Conservation (phyloP, 1,140 invertebrate genomes). For the Sogatella furcifera region DNA sequence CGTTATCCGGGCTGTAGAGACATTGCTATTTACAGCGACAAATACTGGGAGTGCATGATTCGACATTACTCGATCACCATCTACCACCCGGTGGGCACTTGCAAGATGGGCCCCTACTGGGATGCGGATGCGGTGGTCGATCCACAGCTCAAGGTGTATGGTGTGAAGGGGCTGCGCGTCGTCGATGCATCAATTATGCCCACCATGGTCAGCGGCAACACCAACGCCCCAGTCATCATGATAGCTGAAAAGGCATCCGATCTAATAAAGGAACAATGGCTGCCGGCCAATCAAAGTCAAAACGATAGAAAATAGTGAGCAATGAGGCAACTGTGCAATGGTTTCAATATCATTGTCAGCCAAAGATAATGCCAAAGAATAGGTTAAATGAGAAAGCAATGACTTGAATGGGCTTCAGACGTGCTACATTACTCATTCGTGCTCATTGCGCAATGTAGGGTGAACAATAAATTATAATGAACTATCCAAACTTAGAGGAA, state of each 20-base stretch:
- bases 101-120: constrained; percentile 48
- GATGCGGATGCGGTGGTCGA: constrained; percentile 50
- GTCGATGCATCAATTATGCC: constrained; percentile 66
- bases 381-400: too few relatives aligned
- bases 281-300: neutral
- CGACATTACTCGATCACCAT: constrained; percentile 33
- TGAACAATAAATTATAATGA: too few relatives aligned
- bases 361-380: too few relatives aligned
- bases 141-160: constrained; percentile 44
- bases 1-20: constrained; percentile 51
- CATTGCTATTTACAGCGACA: constrained; percentile 46
- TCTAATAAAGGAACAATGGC: constrained; percentile 46
- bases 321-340: neutral
- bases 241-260: constrained; percentile 55
- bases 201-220: constrained; percentile 51
- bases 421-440: too few relatives aligned
- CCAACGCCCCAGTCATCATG: constrained; percentile 57
- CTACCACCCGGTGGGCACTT: constrained; percentile 42
- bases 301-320: neutral
- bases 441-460: too few relatives aligned
- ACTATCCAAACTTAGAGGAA: too few relatives aligned
- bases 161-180: constrained; percentile 46
- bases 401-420: too few relatives aligned
- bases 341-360: neutral
- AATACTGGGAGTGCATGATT: constrained; percentile 60